A percentile compares a stretch with the other conserved stretches of the same genome.
Conservation (phyloP, 2,113 vertebrate species). For the Machaerirhynchus nigripectus region DNA sequence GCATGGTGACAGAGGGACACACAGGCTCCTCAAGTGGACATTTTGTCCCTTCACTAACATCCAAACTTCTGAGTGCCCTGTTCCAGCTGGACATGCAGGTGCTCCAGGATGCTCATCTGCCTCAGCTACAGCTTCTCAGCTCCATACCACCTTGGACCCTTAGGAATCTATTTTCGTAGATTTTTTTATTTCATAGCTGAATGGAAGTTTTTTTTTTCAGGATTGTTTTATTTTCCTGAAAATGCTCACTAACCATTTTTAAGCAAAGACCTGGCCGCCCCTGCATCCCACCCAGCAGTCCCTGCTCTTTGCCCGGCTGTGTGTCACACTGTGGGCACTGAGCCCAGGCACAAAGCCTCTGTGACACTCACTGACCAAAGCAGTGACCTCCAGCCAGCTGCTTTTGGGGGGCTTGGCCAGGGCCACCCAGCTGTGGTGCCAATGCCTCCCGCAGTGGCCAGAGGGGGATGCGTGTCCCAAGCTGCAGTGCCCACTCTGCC, state of each 20-base stretch:
- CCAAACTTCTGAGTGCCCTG: not conserved
- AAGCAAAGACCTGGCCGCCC: not conserved
- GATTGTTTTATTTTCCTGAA: not conserved
- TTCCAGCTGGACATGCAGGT: not conserved
- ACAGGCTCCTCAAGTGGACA: accelerated
- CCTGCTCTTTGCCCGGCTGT: not conserved
- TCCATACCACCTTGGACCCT: not conserved
- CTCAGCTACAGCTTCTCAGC: not conserved
- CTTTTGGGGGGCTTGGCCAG: not conserved
- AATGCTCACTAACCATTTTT: not conserved
- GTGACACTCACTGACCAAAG: accelerated
- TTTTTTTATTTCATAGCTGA: not conserved
- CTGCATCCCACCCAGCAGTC: not conserved
- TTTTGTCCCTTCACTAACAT: not conserved
- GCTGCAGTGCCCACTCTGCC: not conserved
- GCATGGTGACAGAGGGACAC: not conserved
- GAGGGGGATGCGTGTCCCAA: not conserved
- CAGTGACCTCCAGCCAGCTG: not conserved
- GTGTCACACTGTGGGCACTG: not conserved
- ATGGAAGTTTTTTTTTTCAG: accelerated
- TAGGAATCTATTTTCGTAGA: not conserved
- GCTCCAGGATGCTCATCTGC: not conserved
- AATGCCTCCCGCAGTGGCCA: accelerated
- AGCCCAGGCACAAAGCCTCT: not conserved
- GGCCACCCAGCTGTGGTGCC: not conserved